A percentile compares a stretch with the other conserved stretches of the same genome.
phyloP scores from a whole-genome alignment of 2,113 vertebrate genomes.

The Apodemus sylvaticus region DNA sequence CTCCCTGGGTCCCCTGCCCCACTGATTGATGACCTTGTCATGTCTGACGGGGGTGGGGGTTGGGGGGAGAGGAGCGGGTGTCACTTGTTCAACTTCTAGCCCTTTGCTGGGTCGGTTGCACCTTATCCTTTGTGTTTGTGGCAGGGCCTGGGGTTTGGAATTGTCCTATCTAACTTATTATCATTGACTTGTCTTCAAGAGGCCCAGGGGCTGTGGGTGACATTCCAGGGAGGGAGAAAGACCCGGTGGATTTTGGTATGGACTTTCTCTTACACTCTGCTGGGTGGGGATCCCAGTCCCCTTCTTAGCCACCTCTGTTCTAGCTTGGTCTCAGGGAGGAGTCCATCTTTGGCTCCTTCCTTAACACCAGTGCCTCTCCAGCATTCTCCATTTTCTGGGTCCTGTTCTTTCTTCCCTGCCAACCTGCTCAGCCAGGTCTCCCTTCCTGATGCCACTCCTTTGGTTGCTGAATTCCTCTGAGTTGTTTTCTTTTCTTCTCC shows the following conservation, averaged over 20 bases:
- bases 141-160: background rate
- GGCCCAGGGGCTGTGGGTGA: background rate
- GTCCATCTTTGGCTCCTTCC: no score
- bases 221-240: background rate
- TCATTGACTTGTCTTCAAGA: background rate
- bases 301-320: background rate
- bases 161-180: background rate
- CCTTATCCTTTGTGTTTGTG: background rate
- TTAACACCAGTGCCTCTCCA: background rate
- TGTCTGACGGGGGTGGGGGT: background rate
- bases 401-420: background rate
- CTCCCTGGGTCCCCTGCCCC: no score
- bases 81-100: background rate
- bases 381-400: rapidly evolving
- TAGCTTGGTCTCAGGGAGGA: background rate
- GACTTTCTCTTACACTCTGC: background rate
- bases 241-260: background rate
- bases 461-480: background rate
- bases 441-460: background rate
- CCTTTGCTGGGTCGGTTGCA: no score
- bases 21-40: background rate
- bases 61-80: no score
- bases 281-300: background rate
- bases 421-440: background rate
- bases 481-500: background rate